Percentiles rank a stretch among this genome's conserved stretches.
phyloP scores from a whole-genome alignment of 1,140 invertebrate species.

The Drosophila miranda region DNA sequence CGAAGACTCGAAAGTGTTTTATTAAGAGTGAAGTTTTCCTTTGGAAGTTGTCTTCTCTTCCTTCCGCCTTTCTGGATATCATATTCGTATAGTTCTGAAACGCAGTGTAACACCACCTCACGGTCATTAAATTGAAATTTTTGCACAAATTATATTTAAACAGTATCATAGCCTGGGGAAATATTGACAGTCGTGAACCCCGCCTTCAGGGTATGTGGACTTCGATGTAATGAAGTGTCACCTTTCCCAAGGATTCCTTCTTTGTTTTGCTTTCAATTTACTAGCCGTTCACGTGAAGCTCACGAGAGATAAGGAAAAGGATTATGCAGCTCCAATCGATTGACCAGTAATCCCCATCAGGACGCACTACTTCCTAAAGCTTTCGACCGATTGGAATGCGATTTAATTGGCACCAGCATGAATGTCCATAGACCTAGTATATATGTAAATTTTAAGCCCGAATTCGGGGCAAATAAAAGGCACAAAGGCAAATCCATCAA shows the following conservation, averaged over 20 bases:
- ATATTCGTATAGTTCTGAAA: too few species aligned
- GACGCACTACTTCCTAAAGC: background rate
- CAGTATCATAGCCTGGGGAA: too few species aligned
- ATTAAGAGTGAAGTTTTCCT: too few species aligned
- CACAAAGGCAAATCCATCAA: slow-evolving; percentile 30
- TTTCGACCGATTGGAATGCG: slow-evolving; percentile 1
- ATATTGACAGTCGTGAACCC: too few species aligned
- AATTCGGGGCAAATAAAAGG: background rate
- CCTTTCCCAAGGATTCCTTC: background rate
- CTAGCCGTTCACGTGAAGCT: background rate
- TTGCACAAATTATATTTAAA: too few species aligned
- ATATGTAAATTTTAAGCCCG: background rate
- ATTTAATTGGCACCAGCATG: slow-evolving; percentile 28
- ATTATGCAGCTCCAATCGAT: slow-evolving; percentile 12
- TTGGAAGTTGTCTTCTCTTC: too few species aligned
- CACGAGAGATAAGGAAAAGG: slow-evolving; percentile 10
- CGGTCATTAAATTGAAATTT: too few species aligned
- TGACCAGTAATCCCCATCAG: slow-evolving; percentile 5
- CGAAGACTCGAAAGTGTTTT: too few species aligned
- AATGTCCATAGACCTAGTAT: background rate
- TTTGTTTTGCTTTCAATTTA: slow-evolving; percentile 17
- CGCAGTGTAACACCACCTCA: too few species aligned
- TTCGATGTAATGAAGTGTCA: too few species aligned
- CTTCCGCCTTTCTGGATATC: too few species aligned
- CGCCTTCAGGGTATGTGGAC: too few species aligned